Evolutionary conservation across 2,797 vertebrate genomes (phyloP), one percentile per base, ranked within the genome.

Genomic region (Bradypodion pumilum): DNA sequence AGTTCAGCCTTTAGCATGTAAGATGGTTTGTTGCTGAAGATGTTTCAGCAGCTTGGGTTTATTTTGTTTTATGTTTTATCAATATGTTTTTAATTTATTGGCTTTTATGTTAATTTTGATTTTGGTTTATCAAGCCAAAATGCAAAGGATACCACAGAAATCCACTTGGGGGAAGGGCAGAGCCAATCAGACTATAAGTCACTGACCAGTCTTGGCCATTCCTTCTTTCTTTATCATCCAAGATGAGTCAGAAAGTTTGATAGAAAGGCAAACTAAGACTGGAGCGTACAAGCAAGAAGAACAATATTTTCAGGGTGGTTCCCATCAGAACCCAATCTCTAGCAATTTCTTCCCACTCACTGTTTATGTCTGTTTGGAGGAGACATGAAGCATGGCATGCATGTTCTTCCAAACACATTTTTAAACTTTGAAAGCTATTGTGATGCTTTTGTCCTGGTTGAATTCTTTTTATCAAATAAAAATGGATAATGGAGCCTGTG

Each of bases 391-490:
- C 23, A 59, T 37, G 56, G 21, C 32, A 32, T 49, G 35, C 9
- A 56, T 37, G 35, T 6, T 2, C 9, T 66, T 46, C 56, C n/a
- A 65, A 65, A n/a, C 23, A 63, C 40, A 49, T 29, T 81, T 12
- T 62, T 74, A 62, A 59, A 68, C 29, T 42, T 76, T 46, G 77
- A 52, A 69, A 44, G 29, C 74, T 77, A 56, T 16, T n/a, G 23
- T 29, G 25, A 56, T 73, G 44, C 56, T 84, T 84, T 84, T 37
- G 62, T 12, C 40, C 25, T 78, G 40, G 46, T 63, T 84, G 52
- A n/a, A 37, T 62, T 78, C 49, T 32, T 78, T n/a, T 15, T 63
- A 59, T 84, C 32, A 37, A 46, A 46, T 49, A 25, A 78, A 13
- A 37, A 62, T n/a, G 32, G 52, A 56, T 56, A 56, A 56, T 52